phyloP scores from a whole-genome alignment of 1,140 invertebrate genomes.

The Thalassaphorura encarpata region DNA sequence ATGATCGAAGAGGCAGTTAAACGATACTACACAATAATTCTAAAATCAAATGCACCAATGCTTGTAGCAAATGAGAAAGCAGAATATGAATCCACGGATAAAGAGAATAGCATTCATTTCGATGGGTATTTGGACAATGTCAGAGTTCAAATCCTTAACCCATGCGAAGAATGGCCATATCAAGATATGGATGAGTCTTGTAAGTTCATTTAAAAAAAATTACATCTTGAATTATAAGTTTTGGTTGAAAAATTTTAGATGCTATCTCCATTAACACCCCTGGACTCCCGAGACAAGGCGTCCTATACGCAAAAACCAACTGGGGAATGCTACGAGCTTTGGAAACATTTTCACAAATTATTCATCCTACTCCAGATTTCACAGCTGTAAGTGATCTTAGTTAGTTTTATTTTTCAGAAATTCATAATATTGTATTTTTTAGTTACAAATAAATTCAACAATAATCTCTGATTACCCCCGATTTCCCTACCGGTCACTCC shows the following conservation, averaged over 20 bases:
- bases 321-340: conserved; percentile 29
- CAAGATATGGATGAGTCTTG: conserved; percentile 61
- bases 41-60: conserved; percentile 6
- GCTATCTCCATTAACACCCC: conserved; percentile 40
- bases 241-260: conserved; percentile 37
- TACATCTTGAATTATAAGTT: conserved; percentile 36
- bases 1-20: conserved; percentile 46
- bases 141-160: conserved; percentile 43
- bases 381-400: conserved; percentile 16
- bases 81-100: conserved; percentile 19
- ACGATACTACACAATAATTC: conserved; percentile 42
- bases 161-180: conserved; percentile 49
- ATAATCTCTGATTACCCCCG: conserved; percentile 57
- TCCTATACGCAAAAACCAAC: conserved; percentile 34
- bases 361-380: conserved; percentile 17
- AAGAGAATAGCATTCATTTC: background rate
- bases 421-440: conserved; percentile 34
- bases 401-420: background rate
- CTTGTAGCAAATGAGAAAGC: background rate
- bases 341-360: conserved; percentile 30
- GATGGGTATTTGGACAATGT: conserved; percentile 38
- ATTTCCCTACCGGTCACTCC: conserved; percentile 61
- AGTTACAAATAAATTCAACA: conserved; percentile 43
- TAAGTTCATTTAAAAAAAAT: conserved; percentile 44
- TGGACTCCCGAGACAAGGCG: conserved; percentile 33